Percentiles rank a stretch among this genome's conserved stretches.
phyloP scores from a whole-genome alignment of 1,140 invertebrate genomes.

The Eurytemora carolleeae region DNA sequence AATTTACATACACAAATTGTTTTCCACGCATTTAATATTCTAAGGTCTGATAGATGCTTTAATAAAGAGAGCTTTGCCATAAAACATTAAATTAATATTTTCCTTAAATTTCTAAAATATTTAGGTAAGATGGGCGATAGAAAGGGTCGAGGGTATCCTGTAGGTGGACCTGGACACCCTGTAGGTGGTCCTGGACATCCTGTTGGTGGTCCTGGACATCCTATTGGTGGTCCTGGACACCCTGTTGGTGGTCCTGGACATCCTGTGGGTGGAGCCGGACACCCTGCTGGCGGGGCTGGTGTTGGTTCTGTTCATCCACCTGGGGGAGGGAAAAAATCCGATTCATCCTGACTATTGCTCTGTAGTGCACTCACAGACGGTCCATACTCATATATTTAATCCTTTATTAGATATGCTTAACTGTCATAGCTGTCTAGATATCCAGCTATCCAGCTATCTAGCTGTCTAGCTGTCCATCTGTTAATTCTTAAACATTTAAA shows the following conservation, averaged over 20 bases:
- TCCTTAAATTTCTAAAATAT: too few relatives aligned
- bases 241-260: constrained; percentile 12
- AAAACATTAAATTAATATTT: too few relatives aligned
- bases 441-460: too few relatives aligned
- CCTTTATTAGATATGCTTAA: too few relatives aligned
- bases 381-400: constrained; percentile 41
- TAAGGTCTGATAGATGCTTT: too few relatives aligned
- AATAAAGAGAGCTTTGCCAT: too few relatives aligned
- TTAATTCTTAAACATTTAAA: too few relatives aligned
- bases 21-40: too few relatives aligned
- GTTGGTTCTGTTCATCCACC: constrained; percentile 1
- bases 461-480: too few relatives aligned
- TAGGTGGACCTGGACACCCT: constrained; percentile 7
- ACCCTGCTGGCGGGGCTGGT: background rate
- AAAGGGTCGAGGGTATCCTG: constrained; percentile 8
- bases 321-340: constrained; percentile 43
- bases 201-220: constrained; percentile 8
- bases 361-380: constrained; percentile 94
- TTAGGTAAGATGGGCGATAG: too few relatives aligned
- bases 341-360: constrained; percentile 92
- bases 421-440: too few relatives aligned
- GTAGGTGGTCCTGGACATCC: constrained; percentile 8
- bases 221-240: constrained; percentile 8
- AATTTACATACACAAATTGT: too few relatives aligned
- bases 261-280: constrained; percentile 1